These are phyloP conservation scores for Cynopterus brachyotis DNA, from an alignment of 2,113 vertebrate genomes.

Conservation along the genomic window DNA sequence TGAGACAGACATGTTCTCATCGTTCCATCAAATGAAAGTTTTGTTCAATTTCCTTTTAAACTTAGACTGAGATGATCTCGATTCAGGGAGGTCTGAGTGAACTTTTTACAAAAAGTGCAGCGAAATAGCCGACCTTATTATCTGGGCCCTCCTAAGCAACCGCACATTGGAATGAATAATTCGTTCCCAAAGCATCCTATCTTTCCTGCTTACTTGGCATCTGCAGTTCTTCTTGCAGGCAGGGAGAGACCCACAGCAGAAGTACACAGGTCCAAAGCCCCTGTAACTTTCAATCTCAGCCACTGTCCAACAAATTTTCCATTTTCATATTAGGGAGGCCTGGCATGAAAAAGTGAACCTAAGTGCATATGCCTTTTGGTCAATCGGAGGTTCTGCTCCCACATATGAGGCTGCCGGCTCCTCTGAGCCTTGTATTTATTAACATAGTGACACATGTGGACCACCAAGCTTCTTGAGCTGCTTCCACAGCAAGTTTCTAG, in stretches of 20 bases:
- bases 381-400: not conserved
- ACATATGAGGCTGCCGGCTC: not conserved
- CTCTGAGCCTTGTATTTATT: not conserved
- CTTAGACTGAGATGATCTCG: not conserved
- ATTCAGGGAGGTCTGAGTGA: not conserved
- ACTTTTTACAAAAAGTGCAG: not conserved
- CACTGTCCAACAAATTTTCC: not conserved
- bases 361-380: not conserved
- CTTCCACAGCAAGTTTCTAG: not conserved
- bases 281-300: not conserved
- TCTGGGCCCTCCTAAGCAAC: not conserved
- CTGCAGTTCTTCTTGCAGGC: not conserved
- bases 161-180: not conserved
- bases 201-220: not conserved
- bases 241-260: not conserved
- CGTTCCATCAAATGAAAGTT: constrained; percentile 9
- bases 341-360: not conserved
- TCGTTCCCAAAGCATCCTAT: accelerated
- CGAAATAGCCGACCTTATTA: not conserved
- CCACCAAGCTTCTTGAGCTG: not conserved
- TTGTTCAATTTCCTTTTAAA: not conserved
- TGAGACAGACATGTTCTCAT: not conserved
- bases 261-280: no score
- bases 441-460: not conserved
- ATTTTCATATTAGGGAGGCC: not conserved